Conservation (phyloP, 2,797 vertebrate species). For the Eulemur mongoz region DNA sequence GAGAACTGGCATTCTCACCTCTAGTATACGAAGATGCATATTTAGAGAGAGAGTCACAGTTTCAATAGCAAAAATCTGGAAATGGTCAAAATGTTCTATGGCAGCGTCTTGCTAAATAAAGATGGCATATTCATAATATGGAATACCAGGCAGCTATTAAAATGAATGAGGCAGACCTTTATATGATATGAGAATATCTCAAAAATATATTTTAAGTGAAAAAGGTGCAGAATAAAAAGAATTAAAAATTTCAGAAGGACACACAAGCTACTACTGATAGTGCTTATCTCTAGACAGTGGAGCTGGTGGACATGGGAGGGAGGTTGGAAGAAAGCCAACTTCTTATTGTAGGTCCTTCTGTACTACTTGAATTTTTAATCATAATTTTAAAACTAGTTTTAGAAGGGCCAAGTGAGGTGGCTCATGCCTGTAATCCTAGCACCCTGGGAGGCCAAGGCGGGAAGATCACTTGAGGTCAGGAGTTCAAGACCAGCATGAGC, state of each 20-base stretch:
- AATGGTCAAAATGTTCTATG: neutral
- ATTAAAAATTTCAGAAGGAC: neutral
- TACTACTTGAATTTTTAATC: neutral
- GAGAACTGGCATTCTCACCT: neutral
- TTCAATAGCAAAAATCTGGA: neutral
- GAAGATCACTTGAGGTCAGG: too few relatives aligned
- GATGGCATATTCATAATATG: neutral
- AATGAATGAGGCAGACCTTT: neutral
- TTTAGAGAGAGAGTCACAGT: neutral
- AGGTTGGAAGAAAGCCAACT: neutral
- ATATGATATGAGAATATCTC: neutral
- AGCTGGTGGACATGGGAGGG: neutral
- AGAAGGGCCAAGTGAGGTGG: neutral
- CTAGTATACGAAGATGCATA: neutral
- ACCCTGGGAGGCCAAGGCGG: too few relatives aligned
- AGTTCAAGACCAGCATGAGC: too few relatives aligned
- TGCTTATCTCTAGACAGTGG: neutral
- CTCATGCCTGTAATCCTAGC: too few relatives aligned
- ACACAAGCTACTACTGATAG: neutral
- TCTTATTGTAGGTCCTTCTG: neutral
- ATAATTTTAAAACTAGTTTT: constrained; percentile 18
- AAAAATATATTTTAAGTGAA: neutral
- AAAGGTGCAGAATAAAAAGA: neutral
- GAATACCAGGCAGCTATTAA: neutral
- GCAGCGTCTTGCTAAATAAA: neutral